These are phyloP conservation scores for Lamellibrachia columna DNA, from an alignment of 2,888 invertebrate species.

Conservation along the genomic window DNA sequence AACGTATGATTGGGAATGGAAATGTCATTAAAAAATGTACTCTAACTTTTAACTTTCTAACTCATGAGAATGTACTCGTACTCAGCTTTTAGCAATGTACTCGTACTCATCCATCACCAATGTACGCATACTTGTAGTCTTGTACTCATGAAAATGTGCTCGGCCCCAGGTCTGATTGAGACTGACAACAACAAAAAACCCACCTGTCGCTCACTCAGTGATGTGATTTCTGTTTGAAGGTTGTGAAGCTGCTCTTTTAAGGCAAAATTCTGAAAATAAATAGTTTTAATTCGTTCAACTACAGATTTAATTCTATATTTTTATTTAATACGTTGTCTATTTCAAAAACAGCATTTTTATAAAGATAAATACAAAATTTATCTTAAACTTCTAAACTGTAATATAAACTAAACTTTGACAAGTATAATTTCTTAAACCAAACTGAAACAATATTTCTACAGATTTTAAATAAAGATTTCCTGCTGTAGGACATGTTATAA, in stretches of 20 bases:
- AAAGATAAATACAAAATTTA: too few relatives aligned
- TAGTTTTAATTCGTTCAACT: constrained; percentile 5
- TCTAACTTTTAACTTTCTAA: too few relatives aligned
- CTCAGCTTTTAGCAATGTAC: too few relatives aligned
- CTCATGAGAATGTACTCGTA: too few relatives aligned
- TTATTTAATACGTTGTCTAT: too few relatives aligned
- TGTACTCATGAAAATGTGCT: neutral
- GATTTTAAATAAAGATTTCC: neutral
- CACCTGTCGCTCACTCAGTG: constrained; percentile 60
- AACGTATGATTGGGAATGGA: too few relatives aligned
- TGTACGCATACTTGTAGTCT: neutral
- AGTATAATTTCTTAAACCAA: too few relatives aligned
- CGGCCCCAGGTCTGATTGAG: neutral
- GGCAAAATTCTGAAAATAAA: constrained; percentile 51
- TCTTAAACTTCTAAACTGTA: too few relatives aligned
- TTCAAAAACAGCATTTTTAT: neutral
- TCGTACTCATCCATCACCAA: neutral
- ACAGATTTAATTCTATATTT: neutral
- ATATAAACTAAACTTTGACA: too few relatives aligned
- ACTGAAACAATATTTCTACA: too few relatives aligned
- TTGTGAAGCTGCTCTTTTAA: constrained; percentile 52
- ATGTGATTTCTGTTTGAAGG: constrained; percentile 57
- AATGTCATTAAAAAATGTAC: too few relatives aligned
- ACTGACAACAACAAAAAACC: neutral
- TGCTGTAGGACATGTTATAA: neutral